These are phyloP conservation scores for Allobates femoralis DNA, from an alignment of 2,797 vertebrate genomes.

Conservation along the genomic window DNA sequence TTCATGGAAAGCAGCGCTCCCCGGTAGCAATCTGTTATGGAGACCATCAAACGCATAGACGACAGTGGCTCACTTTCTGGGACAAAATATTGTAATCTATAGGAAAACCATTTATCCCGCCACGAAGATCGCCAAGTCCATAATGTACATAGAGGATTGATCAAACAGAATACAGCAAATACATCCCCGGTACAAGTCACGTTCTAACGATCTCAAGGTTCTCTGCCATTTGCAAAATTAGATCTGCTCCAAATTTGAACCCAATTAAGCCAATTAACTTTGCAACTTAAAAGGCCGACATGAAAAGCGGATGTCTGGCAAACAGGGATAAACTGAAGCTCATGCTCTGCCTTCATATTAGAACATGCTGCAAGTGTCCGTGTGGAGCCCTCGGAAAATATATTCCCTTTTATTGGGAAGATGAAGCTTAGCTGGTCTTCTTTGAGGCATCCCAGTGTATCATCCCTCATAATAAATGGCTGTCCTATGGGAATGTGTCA, in stretches of 20 bases:
- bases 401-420: conserved; percentile 38
- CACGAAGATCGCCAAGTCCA: not conserved
- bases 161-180: not conserved
- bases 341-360: conserved; percentile 8
- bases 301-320: not conserved
- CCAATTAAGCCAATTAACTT: conserved; percentile 20
- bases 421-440: conserved; percentile 43
- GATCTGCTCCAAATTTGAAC: not conserved
- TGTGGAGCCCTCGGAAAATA: conserved; percentile 23
- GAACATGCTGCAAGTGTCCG: not conserved
- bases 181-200: not conserved
- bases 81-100: not conserved
- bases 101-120: not conserved
- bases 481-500: conserved; percentile 39
- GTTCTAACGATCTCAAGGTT: not conserved
- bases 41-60: not conserved
- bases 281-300: not conserved
- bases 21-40: no score
- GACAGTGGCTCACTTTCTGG: not conserved
- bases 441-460: conserved; percentile 26
- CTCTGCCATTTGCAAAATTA: not conserved
- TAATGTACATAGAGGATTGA: not conserved
- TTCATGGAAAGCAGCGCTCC: no score
- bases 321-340: not conserved
- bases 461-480: conserved; percentile 42